Conservation (phyloP, 2,888 invertebrate genomes). For the Pollenia amentaria region DNA sequence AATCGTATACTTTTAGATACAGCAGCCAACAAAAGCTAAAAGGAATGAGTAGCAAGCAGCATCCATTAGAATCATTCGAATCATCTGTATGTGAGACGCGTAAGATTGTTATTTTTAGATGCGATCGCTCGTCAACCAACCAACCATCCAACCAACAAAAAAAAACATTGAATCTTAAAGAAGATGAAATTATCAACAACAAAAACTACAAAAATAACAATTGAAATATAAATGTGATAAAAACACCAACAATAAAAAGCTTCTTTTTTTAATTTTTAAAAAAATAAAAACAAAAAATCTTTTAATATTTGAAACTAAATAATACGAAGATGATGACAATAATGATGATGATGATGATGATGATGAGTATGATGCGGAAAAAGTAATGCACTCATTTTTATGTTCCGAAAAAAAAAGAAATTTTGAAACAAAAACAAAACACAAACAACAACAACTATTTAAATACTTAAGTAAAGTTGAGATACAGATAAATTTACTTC, state of each 20-base stretch:
- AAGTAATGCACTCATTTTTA: constrained; percentile 54
- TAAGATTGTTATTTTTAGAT: constrained; percentile 74
- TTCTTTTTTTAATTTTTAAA: constrained; percentile 33
- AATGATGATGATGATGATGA: neutral
- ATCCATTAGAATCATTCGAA: constrained; percentile 25
- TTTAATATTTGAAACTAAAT: constrained; percentile 38
- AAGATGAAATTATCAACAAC: constrained; percentile 52
- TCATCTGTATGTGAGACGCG: constrained; percentile 66
- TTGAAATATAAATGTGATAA: constrained; percentile 49
- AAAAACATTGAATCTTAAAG: constrained; percentile 47
- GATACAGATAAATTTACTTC: constrained; percentile 27
- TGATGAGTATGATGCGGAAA: constrained; percentile 45
- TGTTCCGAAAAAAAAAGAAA: constrained; percentile 4
- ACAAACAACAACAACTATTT: neutral
- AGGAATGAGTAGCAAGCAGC: constrained; percentile 46
- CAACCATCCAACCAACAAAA: neutral
- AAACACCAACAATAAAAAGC: constrained; percentile 46
- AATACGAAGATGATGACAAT: neutral
- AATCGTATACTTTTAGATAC: constrained; percentile 15
- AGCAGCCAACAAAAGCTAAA: constrained; percentile 25
- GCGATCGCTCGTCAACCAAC: constrained; percentile 58
- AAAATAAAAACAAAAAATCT: constrained; percentile 10
- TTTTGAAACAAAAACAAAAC: constrained; percentile 23
- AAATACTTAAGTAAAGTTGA: neutral
- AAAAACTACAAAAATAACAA: constrained; percentile 60